phyloP scores from a whole-genome alignment of 23 tunicate genomes.

The Ascidia mentula region DNA sequence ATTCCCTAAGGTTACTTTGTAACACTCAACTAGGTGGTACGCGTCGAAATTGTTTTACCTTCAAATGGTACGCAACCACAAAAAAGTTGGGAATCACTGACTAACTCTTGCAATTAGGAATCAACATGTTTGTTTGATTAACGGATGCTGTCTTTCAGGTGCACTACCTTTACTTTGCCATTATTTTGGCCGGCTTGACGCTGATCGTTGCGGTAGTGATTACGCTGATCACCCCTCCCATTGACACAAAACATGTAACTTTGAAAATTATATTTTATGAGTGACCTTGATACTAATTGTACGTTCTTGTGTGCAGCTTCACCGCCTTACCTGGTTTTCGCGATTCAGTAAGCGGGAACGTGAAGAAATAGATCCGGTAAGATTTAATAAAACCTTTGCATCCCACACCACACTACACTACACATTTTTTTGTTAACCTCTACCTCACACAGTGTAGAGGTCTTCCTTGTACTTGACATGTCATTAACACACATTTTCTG shows the following conservation, averaged over 20 bases:
- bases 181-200: conserved; percentile 64
- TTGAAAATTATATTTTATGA: not conserved
- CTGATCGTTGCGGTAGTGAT: conserved; percentile 59
- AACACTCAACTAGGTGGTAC: too few species aligned
- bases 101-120: not conserved
- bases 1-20: too few species aligned
- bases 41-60: too few species aligned
- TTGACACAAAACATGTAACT: conserved; percentile 57
- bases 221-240: conserved; percentile 65
- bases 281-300: not conserved
- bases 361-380: not conserved
- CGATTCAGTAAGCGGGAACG: not conserved
- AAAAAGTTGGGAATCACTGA: too few species aligned
- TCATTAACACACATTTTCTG: too few species aligned
- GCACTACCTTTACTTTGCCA: conserved; percentile 92
- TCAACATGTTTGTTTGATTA: not conserved
- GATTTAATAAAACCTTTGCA: too few species aligned
- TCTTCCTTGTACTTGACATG: too few species aligned
- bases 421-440: too few species aligned
- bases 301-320: not conserved
- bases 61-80: too few species aligned
- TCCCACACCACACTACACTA: too few species aligned
- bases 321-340: not conserved
- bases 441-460: too few species aligned
- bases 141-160: conserved; percentile 48